These are phyloP conservation scores for Drosophila gunungcola DNA, from an alignment of 1,140 invertebrate genomes.

Conservation along the genomic window DNA sequence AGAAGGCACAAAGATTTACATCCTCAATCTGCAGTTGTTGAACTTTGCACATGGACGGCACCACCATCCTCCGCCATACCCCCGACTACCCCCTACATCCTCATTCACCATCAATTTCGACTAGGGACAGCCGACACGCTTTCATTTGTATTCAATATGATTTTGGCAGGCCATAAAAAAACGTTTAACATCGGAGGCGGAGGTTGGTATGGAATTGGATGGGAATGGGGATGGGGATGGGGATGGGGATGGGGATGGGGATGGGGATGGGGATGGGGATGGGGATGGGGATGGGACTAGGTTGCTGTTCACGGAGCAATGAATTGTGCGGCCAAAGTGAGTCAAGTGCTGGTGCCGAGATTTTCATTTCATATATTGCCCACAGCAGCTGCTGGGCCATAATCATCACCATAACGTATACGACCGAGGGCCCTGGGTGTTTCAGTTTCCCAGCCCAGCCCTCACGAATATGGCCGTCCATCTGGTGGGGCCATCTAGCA, in stretches of 20 bases:
- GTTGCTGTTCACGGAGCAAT: conserved; percentile 18
- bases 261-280: not conserved
- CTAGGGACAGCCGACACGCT: conserved; percentile 15
- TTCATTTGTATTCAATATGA: conserved; percentile 60
- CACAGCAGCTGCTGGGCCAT: conserved; percentile 41
- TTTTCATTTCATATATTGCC: conserved; percentile 59
- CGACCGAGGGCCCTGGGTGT: conserved; percentile 7
- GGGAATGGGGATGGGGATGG: not conserved
- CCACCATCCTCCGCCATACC: no score
- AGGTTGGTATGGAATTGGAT: not conserved
- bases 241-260: not conserved
- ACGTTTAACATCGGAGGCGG: conserved; percentile 33
- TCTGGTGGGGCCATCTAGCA: conserved; percentile 10
- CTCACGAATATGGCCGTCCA: conserved; percentile 16
- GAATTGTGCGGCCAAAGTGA: conserved; percentile 38
- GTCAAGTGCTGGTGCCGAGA: conserved; percentile 40
- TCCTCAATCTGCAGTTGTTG: conserved; percentile 41
- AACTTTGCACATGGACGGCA: conserved; percentile 24
- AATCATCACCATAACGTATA: conserved; percentile 47
- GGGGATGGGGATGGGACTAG: conserved; percentile 2
- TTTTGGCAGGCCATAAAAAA: conserved; percentile 62
- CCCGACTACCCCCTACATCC: not conserved
- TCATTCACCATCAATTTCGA: not conserved
- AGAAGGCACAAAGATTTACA: conserved; percentile 33
- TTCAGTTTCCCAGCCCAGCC: not conserved